Conservation (phyloP, 2,888 invertebrate genomes). For the Dryobota labecula region DNA sequence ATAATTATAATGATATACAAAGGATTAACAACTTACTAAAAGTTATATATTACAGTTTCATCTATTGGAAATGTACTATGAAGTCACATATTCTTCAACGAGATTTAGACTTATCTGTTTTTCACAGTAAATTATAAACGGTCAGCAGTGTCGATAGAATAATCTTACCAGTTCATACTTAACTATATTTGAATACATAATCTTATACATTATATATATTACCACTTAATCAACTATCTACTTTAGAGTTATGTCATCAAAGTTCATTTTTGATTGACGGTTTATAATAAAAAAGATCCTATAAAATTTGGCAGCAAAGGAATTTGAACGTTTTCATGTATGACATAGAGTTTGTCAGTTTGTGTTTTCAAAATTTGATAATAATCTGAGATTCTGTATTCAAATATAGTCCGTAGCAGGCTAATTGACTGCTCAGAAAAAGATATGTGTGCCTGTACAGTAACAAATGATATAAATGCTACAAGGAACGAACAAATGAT, state of each 20-base stretch:
- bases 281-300: background rate
- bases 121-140: background rate
- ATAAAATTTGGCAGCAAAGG: background rate
- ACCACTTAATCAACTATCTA: background rate
- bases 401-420: background rate
- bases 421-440: background rate
- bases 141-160: background rate
- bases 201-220: too few relatives aligned
- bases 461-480: background rate
- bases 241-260: background rate
- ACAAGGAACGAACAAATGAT: too few relatives aligned
- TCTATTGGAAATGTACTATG: slow-evolving; percentile 1
- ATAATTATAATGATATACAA: slow-evolving; percentile 8
- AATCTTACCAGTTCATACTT: background rate
- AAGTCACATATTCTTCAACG: background rate
- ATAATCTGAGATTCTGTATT: too few relatives aligned
- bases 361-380: background rate
- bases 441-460: background rate
- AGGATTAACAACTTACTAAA: slow-evolving; percentile 4
- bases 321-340: background rate
- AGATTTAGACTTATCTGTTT: background rate
- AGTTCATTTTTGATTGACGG: background rate
- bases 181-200: background rate
- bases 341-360: background rate
- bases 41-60: background rate